phyloP scores from a whole-genome alignment of 2,113 vertebrate species.

The Uria lomvia region DNA sequence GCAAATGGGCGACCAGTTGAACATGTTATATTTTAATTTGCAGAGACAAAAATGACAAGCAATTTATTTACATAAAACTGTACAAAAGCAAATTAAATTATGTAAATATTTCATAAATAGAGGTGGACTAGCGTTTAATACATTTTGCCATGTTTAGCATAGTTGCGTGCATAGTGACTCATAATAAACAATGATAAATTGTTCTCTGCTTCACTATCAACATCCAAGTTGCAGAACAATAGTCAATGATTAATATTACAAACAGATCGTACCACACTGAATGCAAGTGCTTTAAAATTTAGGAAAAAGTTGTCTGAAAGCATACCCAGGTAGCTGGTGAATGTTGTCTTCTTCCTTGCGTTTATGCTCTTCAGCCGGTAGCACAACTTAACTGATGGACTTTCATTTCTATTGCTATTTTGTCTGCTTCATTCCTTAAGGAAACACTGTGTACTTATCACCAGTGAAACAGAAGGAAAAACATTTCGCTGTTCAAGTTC shows the following conservation, averaged over 20 bases:
- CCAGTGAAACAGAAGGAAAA: background rate
- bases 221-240: constrained; percentile 99
- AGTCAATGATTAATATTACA: constrained; percentile 98
- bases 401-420: constrained; percentile 25
- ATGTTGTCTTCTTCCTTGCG: constrained; percentile 41
- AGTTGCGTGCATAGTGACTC: constrained; percentile 99
- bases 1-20: constrained; percentile 77
- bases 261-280: constrained; percentile 87
- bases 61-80: constrained; percentile 99
- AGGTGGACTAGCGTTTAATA: constrained; percentile 98
- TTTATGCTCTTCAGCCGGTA: background rate
- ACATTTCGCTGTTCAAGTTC: background rate
- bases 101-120: constrained; percentile 99
- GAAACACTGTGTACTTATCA: constrained; percentile 13
- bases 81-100: constrained; percentile 99
- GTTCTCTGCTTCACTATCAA: constrained; percentile 97
- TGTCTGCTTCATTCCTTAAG: background rate
- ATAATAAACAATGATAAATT: constrained; percentile 98
- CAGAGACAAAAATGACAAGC: constrained; percentile 99
- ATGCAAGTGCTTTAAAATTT: constrained; percentile 88
- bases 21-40: constrained; percentile 99
- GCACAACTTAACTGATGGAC: background rate
- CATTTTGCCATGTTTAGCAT: constrained; percentile 99
- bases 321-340: constrained; percentile 76
- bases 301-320: constrained; percentile 79